Base-by-base conservation (phyloP, 1,140 invertebrate species). In the Drosophila virilis region DNA sequence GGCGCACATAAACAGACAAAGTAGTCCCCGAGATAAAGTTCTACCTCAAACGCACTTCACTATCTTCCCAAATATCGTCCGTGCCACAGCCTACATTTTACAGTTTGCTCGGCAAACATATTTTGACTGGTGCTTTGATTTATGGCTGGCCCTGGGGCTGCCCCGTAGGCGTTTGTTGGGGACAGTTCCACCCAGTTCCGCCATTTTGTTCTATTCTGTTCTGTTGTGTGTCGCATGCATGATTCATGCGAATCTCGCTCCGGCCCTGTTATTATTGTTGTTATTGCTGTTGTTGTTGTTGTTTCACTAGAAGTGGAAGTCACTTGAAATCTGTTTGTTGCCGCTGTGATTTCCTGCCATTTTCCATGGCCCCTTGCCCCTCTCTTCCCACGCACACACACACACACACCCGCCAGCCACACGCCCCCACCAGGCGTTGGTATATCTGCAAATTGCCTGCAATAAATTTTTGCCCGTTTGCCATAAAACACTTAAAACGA, bases 401-500 rank as follows among this genome's bases (percentile, higher is more conserved):
- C 22, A 28, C 22, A 5, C 22, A 28, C 22, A 28, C 22, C 22
- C 22, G 22, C 1, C 22, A 22, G 22, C 22, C 22, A 22, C 22
- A 22, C 22, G 22, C 22, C 28, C 8, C 74, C 28, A 6, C n/a
- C 42, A 17, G 13, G 40, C 45, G 60, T 64, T 59, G 68, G 69
- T 74, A 84, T 74, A 80, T 78, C 80, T 88, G 84, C 77, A 88
- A 88, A 88, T 89, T 88, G 84, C 66, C 80, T 84, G 84, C 77
- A 88, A 88, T 88, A 88, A 88, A 88, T 88, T 88, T 70, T 89
- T 84, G 67, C 73, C 68, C 79, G 74, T 80, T 88, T 84, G 64
- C 74, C 80, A 89, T 88, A 88, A 88, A 88, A 88, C 85, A 88
- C 84, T 88, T 89, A 83, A 89, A 88, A 89, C 79, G 84, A 79